Percentiles rank a stretch among this genome's conserved stretches.
Evolutionary conservation across 2,113 vertebrate genomes (phyloP).

Genomic region (Phocoena sinus): DNA sequence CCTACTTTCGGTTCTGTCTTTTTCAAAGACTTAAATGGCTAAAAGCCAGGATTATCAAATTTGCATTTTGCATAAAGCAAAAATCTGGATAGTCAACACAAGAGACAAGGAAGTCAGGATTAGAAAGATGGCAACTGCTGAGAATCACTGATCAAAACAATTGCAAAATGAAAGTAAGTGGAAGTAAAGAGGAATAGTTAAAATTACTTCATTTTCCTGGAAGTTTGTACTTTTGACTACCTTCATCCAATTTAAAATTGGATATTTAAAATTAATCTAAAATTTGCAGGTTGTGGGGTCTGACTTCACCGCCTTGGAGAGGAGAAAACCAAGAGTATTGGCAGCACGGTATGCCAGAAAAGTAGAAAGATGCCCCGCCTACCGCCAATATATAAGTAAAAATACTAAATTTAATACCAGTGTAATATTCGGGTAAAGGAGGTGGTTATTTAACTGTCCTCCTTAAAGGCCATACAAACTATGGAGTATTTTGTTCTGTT

Average conservation of each 20-base stretch:
- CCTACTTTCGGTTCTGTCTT: neutral
- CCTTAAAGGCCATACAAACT: neutral
- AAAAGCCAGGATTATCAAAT: neutral
- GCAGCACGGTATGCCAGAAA: neutral
- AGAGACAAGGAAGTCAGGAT: neutral
- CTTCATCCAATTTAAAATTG: neutral
- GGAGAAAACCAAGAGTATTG: neutral
- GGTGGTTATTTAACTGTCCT: neutral
- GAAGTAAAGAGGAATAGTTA: neutral
- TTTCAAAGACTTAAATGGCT: neutral
- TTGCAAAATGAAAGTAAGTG: neutral
- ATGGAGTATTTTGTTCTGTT: neutral
- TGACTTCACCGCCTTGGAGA: neutral
- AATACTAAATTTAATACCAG: neutral
- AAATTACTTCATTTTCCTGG: neutral
- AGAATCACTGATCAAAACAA: neutral
- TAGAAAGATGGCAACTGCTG: neutral
- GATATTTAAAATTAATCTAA: neutral
- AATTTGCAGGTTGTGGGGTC: neutral
- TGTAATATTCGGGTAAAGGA: neutral
- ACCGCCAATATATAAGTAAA: neutral
- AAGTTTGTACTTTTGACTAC: neutral
- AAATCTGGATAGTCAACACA: neutral
- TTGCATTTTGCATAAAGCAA: neutral
- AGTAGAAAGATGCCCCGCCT: neutral